These are phyloP conservation scores for Mugil cephalus DNA, from an alignment of 2,113 vertebrate genomes.

Conservation along the genomic window DNA sequence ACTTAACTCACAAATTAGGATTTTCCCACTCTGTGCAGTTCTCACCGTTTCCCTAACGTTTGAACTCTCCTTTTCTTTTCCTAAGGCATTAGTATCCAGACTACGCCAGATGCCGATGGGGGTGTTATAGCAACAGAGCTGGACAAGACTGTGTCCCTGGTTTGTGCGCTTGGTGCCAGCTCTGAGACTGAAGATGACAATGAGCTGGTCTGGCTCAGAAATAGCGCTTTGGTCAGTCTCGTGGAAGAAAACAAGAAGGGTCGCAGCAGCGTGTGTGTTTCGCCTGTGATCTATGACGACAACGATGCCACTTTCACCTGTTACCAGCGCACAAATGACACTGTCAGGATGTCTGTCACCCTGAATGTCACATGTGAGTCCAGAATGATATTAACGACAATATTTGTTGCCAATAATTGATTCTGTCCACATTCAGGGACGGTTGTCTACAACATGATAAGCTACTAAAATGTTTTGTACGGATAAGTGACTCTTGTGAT, in stretches of 20 bases:
- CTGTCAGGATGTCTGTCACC: constrained; percentile 65
- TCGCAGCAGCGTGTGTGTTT: constrained; percentile 77
- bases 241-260: constrained; percentile 65
- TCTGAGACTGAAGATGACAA: background rate
- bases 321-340: constrained; percentile 57
- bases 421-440: too few species aligned
- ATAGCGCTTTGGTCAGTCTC: constrained; percentile 60
- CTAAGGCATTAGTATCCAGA: constrained; percentile 65
- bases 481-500: too few species aligned
- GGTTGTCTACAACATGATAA: too few species aligned
- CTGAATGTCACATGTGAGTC: constrained; percentile 83
- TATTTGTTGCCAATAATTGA: too few species aligned
- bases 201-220: constrained; percentile 82
- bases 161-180: constrained; percentile 44
- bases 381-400: background rate
- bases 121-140: constrained; percentile 56
- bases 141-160: constrained; percentile 66
- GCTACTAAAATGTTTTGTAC: too few species aligned
- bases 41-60: background rate
- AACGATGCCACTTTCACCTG: constrained; percentile 79
- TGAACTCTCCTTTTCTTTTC: background rate
- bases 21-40: background rate
- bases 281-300: constrained; percentile 70
- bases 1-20: background rate
- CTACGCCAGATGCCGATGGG: constrained; percentile 11